phyloP scores from a whole-genome alignment of 2,888 invertebrate genomes.

The Ochlodes sylvanus region DNA sequence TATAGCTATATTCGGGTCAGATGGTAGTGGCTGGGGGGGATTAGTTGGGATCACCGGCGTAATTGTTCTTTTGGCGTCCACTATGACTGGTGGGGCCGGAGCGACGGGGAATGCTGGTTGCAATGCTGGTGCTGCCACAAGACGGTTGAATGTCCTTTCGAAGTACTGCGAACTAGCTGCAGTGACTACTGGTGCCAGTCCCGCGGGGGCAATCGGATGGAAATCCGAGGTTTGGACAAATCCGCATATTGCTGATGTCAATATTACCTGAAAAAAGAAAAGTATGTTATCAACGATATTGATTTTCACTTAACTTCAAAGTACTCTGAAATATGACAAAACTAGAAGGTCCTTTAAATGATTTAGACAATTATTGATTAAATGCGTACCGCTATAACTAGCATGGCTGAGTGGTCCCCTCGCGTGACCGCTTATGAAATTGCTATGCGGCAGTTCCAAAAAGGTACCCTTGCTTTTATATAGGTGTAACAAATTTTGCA shows the following conservation, averaged over 20 bases:
- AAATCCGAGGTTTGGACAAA: constrained; percentile 63
- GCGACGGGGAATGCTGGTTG: constrained; percentile 53
- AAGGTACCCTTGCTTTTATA: constrained; percentile 79
- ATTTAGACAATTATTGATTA: constrained; percentile 29
- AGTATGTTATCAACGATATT: not conserved
- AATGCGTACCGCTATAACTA: constrained; percentile 60
- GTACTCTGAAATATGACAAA: too few species aligned
- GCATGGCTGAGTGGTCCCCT: constrained; percentile 64
- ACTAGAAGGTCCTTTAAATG: not conserved
- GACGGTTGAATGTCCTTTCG: constrained; percentile 86
- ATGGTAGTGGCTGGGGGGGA: constrained; percentile 50
- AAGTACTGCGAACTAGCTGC: constrained; percentile 89
- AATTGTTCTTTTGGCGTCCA: constrained; percentile 45
- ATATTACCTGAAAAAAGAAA: constrained; percentile 60
- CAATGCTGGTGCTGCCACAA: constrained; percentile 62
- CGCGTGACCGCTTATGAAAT: constrained; percentile 66
- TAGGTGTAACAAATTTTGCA: constrained; percentile 84
- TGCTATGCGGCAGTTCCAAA: constrained; percentile 78
- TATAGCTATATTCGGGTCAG: constrained; percentile 71
- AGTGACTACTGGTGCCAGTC: constrained; percentile 84
- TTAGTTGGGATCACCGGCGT: constrained; percentile 43
- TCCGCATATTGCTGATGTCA: constrained; percentile 58
- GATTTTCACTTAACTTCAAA: not conserved
- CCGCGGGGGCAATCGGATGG: constrained; percentile 51
- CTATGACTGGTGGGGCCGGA: constrained; percentile 45